Base-by-base conservation (phyloP, 1,140 invertebrate genomes). In the Galendromus occidentalis region DNA sequence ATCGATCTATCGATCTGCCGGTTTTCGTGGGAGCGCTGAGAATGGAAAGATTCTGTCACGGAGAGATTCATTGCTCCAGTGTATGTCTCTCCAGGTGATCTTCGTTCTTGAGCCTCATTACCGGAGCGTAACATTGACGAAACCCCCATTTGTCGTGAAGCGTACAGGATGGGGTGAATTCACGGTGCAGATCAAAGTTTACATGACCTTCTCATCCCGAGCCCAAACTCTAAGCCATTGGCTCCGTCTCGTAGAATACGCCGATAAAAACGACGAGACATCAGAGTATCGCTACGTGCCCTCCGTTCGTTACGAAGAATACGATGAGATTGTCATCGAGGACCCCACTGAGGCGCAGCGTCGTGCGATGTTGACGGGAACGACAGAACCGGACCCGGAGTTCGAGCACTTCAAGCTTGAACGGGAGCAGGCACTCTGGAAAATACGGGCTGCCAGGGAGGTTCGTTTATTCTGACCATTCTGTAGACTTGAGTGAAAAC, bases 41-140 rank as follows among this genome's bases (percentile, higher is more conserved):
- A 18, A 18, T 44, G 12, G 42, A 44, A 44, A 12, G 42, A 12
- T 12, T 12, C 42, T 44, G 12, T n/a, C 42, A 44, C 42, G 42
- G 42, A 18, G 42, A 18, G 18, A 44, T n/a, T n/a, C 42, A 12
- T 44, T 12, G 12, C 42, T 12, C 12, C n/a, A 44, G 12, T 44
- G 42, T 12, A 44, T 44, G 12, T 44, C 12, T 39, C 9, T 47
- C 17, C 51, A 59, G 51, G 22, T 59, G 1, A 22, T 59, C 25
- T 59, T 59, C 51, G 51, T 59, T 25, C 25, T 59, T 17, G 51
- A 59, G 20, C 51, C 51, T 1, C 51, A 59, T 33, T 59, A 59
- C 22, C 25, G 51, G 14, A 59, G 25, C 51, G 51, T 29, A 14
- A 29, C 17, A 2, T 14, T 59, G 22, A 25, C 14, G 17, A 59